Base-by-base conservation (phyloP, 2,888 invertebrate species). In the Slavum lentiscoides region DNA sequence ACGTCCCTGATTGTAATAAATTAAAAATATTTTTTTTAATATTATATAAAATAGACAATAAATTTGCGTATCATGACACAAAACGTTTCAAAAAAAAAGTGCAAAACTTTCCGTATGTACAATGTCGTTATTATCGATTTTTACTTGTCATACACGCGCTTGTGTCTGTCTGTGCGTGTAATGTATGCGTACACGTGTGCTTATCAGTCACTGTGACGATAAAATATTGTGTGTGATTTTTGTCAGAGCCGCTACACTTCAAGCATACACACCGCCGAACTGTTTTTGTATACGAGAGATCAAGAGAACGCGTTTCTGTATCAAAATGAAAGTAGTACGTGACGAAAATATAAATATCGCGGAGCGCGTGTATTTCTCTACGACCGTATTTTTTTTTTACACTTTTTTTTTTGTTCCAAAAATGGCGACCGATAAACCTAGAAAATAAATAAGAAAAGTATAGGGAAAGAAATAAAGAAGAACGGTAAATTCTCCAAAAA, bases 291-390 rank as follows among this genome's bases (percentile, higher is more conserved):
- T 74, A 49, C 62, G 73, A 74, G 30, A 53, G 30, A 74, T 74
- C 62, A 30, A 74, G 61, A 43, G 62, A 62, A 74, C 62, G 62
- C 15, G 73, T 62, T 74, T 68, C 53, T 74, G 62, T 74, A 62
- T 49, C 49, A 74, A 74, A 74, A 62, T 62, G 64, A 74, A 74
- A 74, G 21, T 64, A 53, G 53, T n/a, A 74, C 74, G 74, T 64
- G 74, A 74, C n/a, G 53, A 19, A 53, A 64, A 74, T 64, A 64
- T 37, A 74, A 74, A 74, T 37, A 5, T 23, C 21, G 9, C 53
- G 9, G 1, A 19, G n/a, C 37, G 37, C 53, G 53, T 30, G 43
- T n/a, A 37, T n/a, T n/a, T n/a, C n/a, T n/a, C n/a, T n/a, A n/a
- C n/a, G n/a, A n/a, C 53, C 8, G 30, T 30, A n/a, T 43, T 19